Evolutionary conservation across 2,888 invertebrate genomes (phyloP).

Genomic region (Euzophera pinguis): DNA sequence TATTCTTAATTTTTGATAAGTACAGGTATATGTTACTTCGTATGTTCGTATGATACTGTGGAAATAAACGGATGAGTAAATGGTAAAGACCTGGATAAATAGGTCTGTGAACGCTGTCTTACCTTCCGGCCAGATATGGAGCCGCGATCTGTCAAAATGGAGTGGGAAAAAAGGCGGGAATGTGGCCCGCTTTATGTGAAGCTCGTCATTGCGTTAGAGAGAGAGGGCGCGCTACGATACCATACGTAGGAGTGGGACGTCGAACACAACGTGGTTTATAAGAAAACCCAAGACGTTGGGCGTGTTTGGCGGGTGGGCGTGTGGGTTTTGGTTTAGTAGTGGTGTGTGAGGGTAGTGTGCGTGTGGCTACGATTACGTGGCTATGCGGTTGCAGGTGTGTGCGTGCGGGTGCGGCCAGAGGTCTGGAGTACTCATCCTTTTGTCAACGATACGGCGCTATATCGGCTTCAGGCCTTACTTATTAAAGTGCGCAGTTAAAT

Average conservation of each 20-base stretch:
- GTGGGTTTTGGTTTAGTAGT: constrained; percentile 64
- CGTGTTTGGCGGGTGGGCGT: constrained; percentile 80
- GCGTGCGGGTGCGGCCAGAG: constrained; percentile 42
- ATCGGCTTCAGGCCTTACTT: constrained; percentile 71
- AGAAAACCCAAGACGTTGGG: constrained; percentile 80
- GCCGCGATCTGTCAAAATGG: constrained; percentile 80
- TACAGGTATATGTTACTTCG: too few species aligned
- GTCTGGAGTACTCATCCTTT: constrained; percentile 59
- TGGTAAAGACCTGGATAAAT: not conserved
- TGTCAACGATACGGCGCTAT: constrained; percentile 74
- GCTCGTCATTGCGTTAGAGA: constrained; percentile 75
- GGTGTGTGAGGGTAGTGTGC: constrained; percentile 45
- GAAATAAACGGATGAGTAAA: too few species aligned
- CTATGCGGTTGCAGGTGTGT: constrained; percentile 55
- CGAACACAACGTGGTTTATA: constrained; percentile 78
- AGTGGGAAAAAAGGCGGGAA: constrained; percentile 81
- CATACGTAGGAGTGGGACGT: constrained; percentile 52
- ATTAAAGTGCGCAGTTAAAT: constrained; percentile 73
- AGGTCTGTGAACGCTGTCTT: constrained; percentile 67
- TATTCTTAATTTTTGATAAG: too few species aligned
- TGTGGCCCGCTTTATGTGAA: constrained; percentile 79
- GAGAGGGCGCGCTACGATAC: constrained; percentile 39
- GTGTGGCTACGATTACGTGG: constrained; percentile 46
- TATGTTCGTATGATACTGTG: too few species aligned
- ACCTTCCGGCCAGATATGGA: constrained; percentile 77